Evolutionary conservation across 2,797 vertebrate genomes (phyloP), one percentile per base, ranked within the genome.

Genomic region (Discoglossus pictus): DNA sequence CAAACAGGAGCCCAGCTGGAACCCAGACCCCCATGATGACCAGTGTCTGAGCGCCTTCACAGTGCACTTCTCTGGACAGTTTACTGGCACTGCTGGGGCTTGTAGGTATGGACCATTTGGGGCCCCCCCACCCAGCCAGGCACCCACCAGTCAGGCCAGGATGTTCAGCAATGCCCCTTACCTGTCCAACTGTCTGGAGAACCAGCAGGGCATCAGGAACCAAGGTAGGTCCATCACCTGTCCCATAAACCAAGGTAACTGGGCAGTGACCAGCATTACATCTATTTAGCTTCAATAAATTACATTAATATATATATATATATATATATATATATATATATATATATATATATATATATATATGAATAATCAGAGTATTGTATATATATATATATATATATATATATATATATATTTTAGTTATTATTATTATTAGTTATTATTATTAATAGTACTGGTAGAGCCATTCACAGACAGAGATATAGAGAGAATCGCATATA

Each of bases 1-100:
- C 87, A 99, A 98, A 80, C 97, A 98, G 84, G 97, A 98, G 82
- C 95, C 96, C 2, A 86, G 88, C 77, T 98, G 97, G 97, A 93
- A 90, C 61, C 74, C 88, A 0, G 95, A 98, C 68, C 83, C 92
- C 1, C 89, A 92, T 36, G 95, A 98, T 72, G 97, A 98, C 74
- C 94, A 98, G 75, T 97, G 94, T 68, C 82, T 96, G 40, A 96
- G 96, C 81, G 97, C 97, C 80, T 97, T 98, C 86, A 98, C 96
- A 0, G 90, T 98, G 17, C 96, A 98, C 84, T 95, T 99, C 88
- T 94, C 96, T 0, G 94, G 95, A 17, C 95, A 98, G 83, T 93
- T 98, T 61, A 94, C 94, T 0, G 94, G 95, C 66, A 86, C 95
- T 0, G 89, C 89, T 1, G 94, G 94, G 2, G 93, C 93, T 62